Evolutionary conservation across 2,888 invertebrate species (phyloP), one percentile per base, ranked within the genome.

Genomic region (Zygaena filipendulae): DNA sequence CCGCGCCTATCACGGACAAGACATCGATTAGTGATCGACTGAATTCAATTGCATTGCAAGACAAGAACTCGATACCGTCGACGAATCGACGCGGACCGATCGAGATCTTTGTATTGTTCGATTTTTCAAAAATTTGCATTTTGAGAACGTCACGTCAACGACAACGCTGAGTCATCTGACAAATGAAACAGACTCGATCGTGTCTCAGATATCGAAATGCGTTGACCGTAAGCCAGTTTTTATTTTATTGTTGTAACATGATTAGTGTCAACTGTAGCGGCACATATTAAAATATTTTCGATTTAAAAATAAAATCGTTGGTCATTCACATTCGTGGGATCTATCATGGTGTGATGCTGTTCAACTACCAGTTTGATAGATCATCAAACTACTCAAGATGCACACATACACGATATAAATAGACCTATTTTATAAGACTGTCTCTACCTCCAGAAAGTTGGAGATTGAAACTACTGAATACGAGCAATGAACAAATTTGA

Each of bases 21-120:
- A 77, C 79, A 77, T 77, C 79, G 79, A 79, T 79, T 79, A 79
- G 79, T 75, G 79, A 77, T 79, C 77, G 75, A 77, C 75, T 67
- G 77, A 75, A 77, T 77, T 77, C 79, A 79, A 77, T 79, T 77
- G 77, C 75, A 68, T 70, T 62, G 63, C 61, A 62, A 67, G 74
- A 75, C 74, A 67, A 59, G 71, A 60, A 16, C 51, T 60, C 70
- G 72, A 75, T 74, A 71, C 69, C 59, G 68, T 63, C 64, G 60
- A 59, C 47, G 60, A 58, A 71, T 71, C 77, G 62, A 72, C 64
- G 66, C 71, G 54, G 54, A 58, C 59, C 51, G 58, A 66, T 61
- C 70, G 64, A 68, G 68, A 69, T 72, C n/a, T n/a, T 61, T 61
- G 69, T 66, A 77, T 77, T 79, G 74, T 77, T 72, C 63, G 53